Evolutionary conservation across 2,888 invertebrate genomes (phyloP), one percentile per base, ranked within the genome.

Genomic region (Scotopteryx bipunctaria): DNA sequence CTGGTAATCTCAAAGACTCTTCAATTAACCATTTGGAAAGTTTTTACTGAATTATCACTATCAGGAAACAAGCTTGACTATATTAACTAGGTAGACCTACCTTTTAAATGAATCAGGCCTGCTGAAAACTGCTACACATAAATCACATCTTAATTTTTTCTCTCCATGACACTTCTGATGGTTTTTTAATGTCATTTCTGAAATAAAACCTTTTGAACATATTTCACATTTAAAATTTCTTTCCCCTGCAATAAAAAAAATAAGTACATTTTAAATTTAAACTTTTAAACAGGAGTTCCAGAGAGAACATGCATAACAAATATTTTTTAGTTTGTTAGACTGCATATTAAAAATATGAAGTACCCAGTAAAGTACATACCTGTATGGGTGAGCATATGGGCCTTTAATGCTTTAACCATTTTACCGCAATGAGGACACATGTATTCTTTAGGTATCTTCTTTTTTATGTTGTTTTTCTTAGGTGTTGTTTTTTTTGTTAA

Each of bases 351-450:
- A n/a, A n/a, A n/a, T n/a, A n/a, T n/a, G n/a, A n/a, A 21, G 21
- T 3, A 21, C 21, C 2, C 8, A 21, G 5, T 5, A 5, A 21
- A 3, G 6, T 31, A 31, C 29, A 23, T 25, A 81, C 76, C 75
- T 63, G 64, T 70, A 55, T 85, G 85, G 36, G 46, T 15, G 15
- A 73, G 51, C 19, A 79, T 54, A 57, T 85, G 85, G n/a, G 3
- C 2, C 40, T 70, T 68, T n/a, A 83, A 21, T 9, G 53, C 14
- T 25, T 38, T 63, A 2, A 59, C 61, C 52, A 78, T 46, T 64
- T 73, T 80, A 1, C 85, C 86, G 68, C 86, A 85, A 40, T 75
- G 66, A 8, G 80, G 76, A 49, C 86, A 86, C 44, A 86, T 67
- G 31, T 63, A 46, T 13, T 48, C 45, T 54, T 57, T 32, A 1